Evolutionary conservation across 2,888 invertebrate genomes (phyloP), one percentile per base, ranked within the genome.

Genomic region (Drosophila stalkeri): DNA sequence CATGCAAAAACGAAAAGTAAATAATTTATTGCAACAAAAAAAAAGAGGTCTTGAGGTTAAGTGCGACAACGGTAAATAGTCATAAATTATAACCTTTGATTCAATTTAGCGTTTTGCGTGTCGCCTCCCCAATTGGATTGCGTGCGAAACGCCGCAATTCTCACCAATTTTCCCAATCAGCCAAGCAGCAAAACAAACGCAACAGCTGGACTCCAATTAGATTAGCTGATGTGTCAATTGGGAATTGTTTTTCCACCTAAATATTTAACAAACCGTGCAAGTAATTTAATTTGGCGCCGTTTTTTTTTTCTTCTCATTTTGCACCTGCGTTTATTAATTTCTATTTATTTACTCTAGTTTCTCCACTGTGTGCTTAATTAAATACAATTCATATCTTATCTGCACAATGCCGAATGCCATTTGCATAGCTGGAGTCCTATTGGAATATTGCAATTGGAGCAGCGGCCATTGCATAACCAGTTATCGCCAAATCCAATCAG

Each of bases 91-190:
- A 18, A 51, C 64, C 33, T 54, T 33, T 46, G 41, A 79, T 80
- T 72, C 64, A 66, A 64, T 77, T 76, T 64, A 69, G n/a, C 47
- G 72, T 71, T 81, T 77, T 71, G 83, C 83, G 89, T 89, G 89
- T 43, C 64, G 51, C 62, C 51, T 57, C 47, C 54, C 57, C 75
- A 89, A 84, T 83, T 86, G 78, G 86, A 75, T 89, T 83, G 87
- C 83, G 83, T 83, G 82, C 61, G 47, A 64, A 69, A 27, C 33
- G 33, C 64, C 71, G 57, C 66, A 76, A 46, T 55, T 46, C 46
- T 31, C 66, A 57, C 39, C 63, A 74, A 66, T 75, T 77, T 51
- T 18, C 23, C 61, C 56, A 62, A 56, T 61, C 64, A 60, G 27
- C 39, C 11, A 12, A 37, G 63, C 63, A 46, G 35, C 46, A 20